Evolutionary conservation across 2,797 vertebrate genomes (phyloP).

Genomic region (Furcifer pardalis): DNA sequence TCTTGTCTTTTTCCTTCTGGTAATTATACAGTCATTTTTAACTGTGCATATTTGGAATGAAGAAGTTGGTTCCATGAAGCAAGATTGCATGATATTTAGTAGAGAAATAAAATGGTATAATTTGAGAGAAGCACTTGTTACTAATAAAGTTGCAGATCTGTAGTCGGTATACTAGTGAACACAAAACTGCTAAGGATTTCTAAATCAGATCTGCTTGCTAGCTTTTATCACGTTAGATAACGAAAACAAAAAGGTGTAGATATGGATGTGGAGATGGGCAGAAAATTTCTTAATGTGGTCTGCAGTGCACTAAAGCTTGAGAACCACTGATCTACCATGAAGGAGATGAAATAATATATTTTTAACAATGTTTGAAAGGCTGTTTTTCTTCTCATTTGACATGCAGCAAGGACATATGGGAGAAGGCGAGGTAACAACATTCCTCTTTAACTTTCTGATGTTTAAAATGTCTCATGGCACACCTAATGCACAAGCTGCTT

Average conservation of each 20-base stretch:
- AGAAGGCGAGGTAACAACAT: slow-evolving; percentile 98
- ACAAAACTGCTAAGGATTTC: slow-evolving; percentile 28
- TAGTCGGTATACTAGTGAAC: slow-evolving; percentile 3
- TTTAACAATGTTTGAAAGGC: slow-evolving; percentile 85
- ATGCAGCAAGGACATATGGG: slow-evolving; percentile 99
- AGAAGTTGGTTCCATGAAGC: neutral
- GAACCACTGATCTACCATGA: slow-evolving; percentile 65
- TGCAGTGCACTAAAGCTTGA: slow-evolving; percentile 59
- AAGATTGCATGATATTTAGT: slow-evolving; percentile 8
- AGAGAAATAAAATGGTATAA: neutral
- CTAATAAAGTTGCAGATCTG: neutral
- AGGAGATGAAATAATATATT: slow-evolving; percentile 71
- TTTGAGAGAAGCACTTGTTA: neutral
- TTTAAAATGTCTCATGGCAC: slow-evolving; percentile 77
- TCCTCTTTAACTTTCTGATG: slow-evolving; percentile 82
- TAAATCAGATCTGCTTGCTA: slow-evolving; percentile 31
- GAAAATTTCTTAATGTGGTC: slow-evolving; percentile 42
- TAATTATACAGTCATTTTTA: neutral
- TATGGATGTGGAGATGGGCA: slow-evolving; percentile 20
- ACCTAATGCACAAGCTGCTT: slow-evolving; percentile 59
- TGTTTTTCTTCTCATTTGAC: slow-evolving; percentile 90
- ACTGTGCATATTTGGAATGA: neutral
- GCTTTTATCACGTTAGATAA: neutral
- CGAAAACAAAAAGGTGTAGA: slow-evolving; percentile 38
- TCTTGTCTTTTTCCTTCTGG: neutral